Percentiles rank a stretch among this genome's conserved stretches.
phyloP scores from a whole-genome alignment of 2,113 vertebrate genomes.

The Mesoclemmys tuberculata region DNA sequence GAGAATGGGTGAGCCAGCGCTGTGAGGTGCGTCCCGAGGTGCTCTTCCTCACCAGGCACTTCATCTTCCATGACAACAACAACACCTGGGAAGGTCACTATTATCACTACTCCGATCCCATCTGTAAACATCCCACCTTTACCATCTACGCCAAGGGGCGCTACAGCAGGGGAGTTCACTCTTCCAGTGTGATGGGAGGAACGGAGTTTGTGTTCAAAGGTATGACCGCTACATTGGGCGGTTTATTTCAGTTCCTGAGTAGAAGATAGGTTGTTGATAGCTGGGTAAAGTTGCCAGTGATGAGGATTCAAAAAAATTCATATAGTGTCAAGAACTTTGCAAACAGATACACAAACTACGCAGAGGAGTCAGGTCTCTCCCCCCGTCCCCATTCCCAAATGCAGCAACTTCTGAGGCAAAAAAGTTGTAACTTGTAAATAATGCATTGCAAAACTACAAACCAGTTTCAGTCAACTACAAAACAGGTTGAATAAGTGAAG shows the following conservation, averaged over 20 bases:
- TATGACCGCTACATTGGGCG: slow-evolving; percentile 49
- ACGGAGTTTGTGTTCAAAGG: slow-evolving; percentile 97
- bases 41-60: slow-evolving; percentile 96
- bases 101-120: slow-evolving; percentile 95
- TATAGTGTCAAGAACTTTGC: background rate
- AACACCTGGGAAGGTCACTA: slow-evolving; percentile 98
- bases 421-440: background rate
- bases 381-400: background rate
- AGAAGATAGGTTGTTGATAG: fast-evolving
- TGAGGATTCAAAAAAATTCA: background rate
- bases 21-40: slow-evolving; percentile 96
- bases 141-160: slow-evolving; percentile 94
- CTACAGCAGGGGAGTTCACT: slow-evolving; percentile 91
- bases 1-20: slow-evolving; percentile 96
- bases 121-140: slow-evolving; percentile 96
- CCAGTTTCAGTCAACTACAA: background rate
- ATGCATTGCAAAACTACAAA: background rate
- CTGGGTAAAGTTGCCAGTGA: fast-evolving
- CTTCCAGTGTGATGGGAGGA: slow-evolving; percentile 89
- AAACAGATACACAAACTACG: background rate
- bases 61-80: slow-evolving; percentile 95
- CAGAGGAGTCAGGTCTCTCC: background rate
- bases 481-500: background rate
- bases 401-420: background rate
- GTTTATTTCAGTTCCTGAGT: fast-evolving